A percentile compares a stretch with the other conserved stretches of the same genome.
These are phyloP conservation scores for Philereme vetulata DNA, from an alignment of 2,888 invertebrate species.

Conservation along the genomic window DNA sequence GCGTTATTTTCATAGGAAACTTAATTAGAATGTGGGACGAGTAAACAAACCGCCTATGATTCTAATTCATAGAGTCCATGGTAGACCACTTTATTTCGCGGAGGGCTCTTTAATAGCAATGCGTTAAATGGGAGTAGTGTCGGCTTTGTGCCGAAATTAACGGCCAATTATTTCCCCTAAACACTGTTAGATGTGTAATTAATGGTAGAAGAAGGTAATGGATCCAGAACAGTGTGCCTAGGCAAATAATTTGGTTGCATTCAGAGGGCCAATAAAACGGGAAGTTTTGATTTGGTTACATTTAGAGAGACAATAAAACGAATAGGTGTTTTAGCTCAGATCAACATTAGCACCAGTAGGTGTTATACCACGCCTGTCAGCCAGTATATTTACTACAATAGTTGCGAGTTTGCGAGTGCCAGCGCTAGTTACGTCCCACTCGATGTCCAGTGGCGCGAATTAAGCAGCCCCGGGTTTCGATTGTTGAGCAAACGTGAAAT, in stretches of 20 bases:
- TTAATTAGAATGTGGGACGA: slow-evolving; percentile 36
- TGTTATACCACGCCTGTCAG: too few relatives aligned
- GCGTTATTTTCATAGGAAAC: slow-evolving; percentile 1
- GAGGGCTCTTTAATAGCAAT: slow-evolving; percentile 37
- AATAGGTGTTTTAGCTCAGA: too few relatives aligned
- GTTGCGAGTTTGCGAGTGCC: slow-evolving; percentile 9
- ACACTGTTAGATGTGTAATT: slow-evolving; percentile 2
- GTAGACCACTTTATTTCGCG: slow-evolving; percentile 48
- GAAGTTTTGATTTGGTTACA: not conserved
- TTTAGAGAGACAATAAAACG: not conserved
- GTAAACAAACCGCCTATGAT: slow-evolving; percentile 44
- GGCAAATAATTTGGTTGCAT: not conserved
- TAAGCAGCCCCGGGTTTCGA: slow-evolving; percentile 40
- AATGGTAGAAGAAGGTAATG: slow-evolving; percentile 1
- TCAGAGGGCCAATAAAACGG: not conserved
- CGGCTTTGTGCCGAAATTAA: slow-evolving; percentile 24
- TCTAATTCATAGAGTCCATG: slow-evolving; percentile 49
- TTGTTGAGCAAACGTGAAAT: slow-evolving; percentile 55
- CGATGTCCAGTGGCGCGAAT: slow-evolving; percentile 38
- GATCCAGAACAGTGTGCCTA: not conserved
- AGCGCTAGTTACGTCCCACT: slow-evolving; percentile 23
- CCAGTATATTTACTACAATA: not conserved
- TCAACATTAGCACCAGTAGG: too few relatives aligned
- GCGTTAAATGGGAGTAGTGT: slow-evolving; percentile 32
- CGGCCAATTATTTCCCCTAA: slow-evolving; percentile 18